Percentiles rank a stretch among this genome's conserved stretches.
Evolutionary conservation across 2,888 invertebrate genomes (phyloP).

Genomic region (Keiferia lycopersicella): DNA sequence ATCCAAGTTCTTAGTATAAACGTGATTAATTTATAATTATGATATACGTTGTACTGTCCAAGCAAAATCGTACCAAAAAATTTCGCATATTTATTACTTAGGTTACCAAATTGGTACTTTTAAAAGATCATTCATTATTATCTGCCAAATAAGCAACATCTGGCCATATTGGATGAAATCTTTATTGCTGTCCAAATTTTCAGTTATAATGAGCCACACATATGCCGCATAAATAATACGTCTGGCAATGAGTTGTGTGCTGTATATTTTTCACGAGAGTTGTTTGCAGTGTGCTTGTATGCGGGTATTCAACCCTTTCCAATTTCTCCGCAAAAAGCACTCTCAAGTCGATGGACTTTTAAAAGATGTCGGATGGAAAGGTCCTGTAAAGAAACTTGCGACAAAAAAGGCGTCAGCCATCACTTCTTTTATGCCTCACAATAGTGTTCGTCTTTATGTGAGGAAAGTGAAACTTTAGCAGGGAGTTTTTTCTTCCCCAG

Average conservation of each 20-base stretch:
- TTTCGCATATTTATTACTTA: no score
- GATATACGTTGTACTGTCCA: no score
- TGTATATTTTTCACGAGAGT: slow-evolving; percentile 13
- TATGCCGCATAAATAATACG: slow-evolving; percentile 22
- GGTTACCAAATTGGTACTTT: neutral
- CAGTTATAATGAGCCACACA: slow-evolving; percentile 24
- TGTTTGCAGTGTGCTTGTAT: neutral
- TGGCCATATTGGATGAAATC: slow-evolving; percentile 44
- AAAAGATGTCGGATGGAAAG: slow-evolving; percentile 23
- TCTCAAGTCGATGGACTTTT: slow-evolving; percentile 20
- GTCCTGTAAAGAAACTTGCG: slow-evolving; percentile 44
- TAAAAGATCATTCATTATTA: slow-evolving; percentile 35
- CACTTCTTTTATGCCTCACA: slow-evolving; percentile 48
- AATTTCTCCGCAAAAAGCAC: slow-evolving; percentile 11
- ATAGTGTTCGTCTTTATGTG: slow-evolving; percentile 55
- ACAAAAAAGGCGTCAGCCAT: slow-evolving; percentile 51
- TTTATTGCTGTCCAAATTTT: slow-evolving; percentile 31
- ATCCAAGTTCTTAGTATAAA: neutral
- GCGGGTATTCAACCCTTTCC: slow-evolving; percentile 16
- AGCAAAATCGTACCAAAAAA: no score
- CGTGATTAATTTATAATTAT: neutral
- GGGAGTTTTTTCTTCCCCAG: slow-evolving; percentile 53
- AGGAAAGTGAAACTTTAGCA: slow-evolving; percentile 63
- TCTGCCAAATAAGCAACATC: slow-evolving; percentile 41
- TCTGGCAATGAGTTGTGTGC: slow-evolving; percentile 24